Evolutionary conservation across 2,888 invertebrate species (phyloP), one percentile per base, ranked within the genome.

Genomic region (Tryphoninae sp.): DNA sequence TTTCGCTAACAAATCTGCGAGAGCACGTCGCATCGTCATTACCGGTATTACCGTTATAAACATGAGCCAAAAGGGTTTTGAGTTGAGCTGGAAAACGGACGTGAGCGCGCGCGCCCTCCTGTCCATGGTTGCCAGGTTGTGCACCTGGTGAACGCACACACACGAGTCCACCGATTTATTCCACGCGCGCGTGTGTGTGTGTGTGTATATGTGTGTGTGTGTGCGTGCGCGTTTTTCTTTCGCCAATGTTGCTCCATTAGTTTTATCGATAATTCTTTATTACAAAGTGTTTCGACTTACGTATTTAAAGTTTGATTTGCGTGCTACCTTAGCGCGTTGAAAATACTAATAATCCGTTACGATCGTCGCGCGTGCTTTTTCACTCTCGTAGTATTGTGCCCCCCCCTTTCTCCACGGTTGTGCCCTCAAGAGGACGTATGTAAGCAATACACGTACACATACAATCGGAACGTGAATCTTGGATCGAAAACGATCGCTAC

Each of bases 71-170:
- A 81, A 78, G 81, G 81, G 81, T 78, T 81, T 45, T 76, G 68
- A 51, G 58, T 62, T 40, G 68, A 49, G 69, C 69, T 33, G 69
- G 80, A 26, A 65, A 72, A 78, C 71, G 74, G 51, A 69, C 68
- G 62, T 61, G 76, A 76, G 65, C 71, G 81, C 40, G 73, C 62
- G 45, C 62, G 64, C 61, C 68, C 76, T n/a, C 53, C 26, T 59
- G 42, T 73, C 69, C 83, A 83, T 77, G 83, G 83, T 84, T 84
- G 83, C 83, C 83, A 84, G 83, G 83, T 84, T 74, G 79, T 72
- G 67, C 64, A 68, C 78, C 82, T 80, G 82, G 82, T 83, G 65
- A 80, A 74, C 78, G 65, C 77, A 55, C 33, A 19, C 59, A 67
- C 67, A n/a, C 51, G 45, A 67, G 64, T 62, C 58, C 61, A 74